Percentiles rank a stretch among this genome's conserved stretches.
phyloP scores from a whole-genome alignment of 1,140 invertebrate genomes.

The Samia ricini region DNA sequence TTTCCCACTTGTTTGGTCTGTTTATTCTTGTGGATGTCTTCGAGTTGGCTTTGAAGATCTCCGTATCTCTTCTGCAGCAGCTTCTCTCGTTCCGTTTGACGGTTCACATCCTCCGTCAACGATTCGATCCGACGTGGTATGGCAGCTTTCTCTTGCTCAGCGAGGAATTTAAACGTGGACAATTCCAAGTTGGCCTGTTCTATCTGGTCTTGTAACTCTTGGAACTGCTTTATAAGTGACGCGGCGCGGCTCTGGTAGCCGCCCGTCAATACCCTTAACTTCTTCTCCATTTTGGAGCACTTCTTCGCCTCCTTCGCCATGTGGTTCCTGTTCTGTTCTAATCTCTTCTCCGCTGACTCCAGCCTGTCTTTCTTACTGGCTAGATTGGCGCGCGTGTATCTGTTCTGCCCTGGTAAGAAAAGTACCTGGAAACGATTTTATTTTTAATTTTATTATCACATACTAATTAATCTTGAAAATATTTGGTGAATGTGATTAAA shows the following conservation, averaged over 20 bases:
- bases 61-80: slow-evolving; percentile 89
- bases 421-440: slow-evolving; percentile 81
- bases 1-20: neutral
- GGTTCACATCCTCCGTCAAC: slow-evolving; percentile 93
- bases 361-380: slow-evolving; percentile 97
- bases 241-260: slow-evolving; percentile 84
- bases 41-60: slow-evolving; percentile 81
- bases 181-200: slow-evolving; percentile 93
- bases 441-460: neutral
- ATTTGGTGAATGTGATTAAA: neutral
- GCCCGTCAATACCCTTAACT: slow-evolving; percentile 94
- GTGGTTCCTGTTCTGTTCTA: slow-evolving; percentile 95
- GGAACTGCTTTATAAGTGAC: slow-evolving; percentile 92
- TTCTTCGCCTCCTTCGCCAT: slow-evolving; percentile 98
- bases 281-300: slow-evolving; percentile 98
- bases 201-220: slow-evolving; percentile 92
- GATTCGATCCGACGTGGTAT: slow-evolving; percentile 93
- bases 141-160: slow-evolving; percentile 93
- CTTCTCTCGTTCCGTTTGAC: slow-evolving; percentile 94
- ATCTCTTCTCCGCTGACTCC: slow-evolving; percentile 93
- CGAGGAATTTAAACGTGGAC: slow-evolving; percentile 94
- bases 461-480: neutral
- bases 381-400: slow-evolving; percentile 95
- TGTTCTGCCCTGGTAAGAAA: slow-evolving; percentile 91
- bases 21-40: slow-evolving; percentile 65